A percentile compares a stretch with the other conserved stretches of the same genome.
Conservation (phyloP, 1,140 invertebrate species). For the Drosophila kanapiae region DNA sequence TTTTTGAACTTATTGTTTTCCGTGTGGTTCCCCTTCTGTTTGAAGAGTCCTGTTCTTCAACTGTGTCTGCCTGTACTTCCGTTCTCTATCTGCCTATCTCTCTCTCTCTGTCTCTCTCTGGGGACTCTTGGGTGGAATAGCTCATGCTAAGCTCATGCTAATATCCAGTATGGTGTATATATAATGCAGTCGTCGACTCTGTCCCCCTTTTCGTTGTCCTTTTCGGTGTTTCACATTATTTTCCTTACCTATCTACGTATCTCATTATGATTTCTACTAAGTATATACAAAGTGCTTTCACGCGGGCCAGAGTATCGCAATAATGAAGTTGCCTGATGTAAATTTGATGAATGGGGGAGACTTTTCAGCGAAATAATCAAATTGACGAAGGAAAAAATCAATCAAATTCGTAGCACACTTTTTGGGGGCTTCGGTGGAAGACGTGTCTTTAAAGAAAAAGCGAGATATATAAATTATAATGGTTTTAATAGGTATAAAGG, state of each 20-base stretch:
- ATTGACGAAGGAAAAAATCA: constrained; percentile 27
- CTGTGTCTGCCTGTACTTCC: constrained; percentile 48
- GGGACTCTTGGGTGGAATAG: background rate
- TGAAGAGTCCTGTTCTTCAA: constrained; percentile 32
- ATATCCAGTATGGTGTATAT: constrained; percentile 39
- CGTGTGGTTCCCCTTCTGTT: constrained; percentile 21
- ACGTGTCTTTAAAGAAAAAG: background rate
- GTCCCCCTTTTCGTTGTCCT: constrained; percentile 28
- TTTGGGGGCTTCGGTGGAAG: constrained; percentile 19
- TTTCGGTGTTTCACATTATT: constrained; percentile 33
- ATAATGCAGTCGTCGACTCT: constrained; percentile 40
- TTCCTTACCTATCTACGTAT: constrained; percentile 31
- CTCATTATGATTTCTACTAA: constrained; percentile 28
- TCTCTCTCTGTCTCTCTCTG: constrained; percentile 12
- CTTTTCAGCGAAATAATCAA: constrained; percentile 32
- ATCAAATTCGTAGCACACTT: constrained; percentile 39
- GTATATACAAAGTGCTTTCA: constrained; percentile 24
- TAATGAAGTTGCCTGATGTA: constrained; percentile 37
- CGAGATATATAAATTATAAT: background rate
- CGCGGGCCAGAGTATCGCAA: constrained; percentile 3
- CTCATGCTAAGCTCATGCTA: constrained; percentile 40
- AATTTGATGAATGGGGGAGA: constrained; percentile 30
- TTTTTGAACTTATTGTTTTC: constrained; percentile 15
- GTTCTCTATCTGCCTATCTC: constrained; percentile 38
- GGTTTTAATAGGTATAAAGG: background rate